Conservation (phyloP, 2,113 vertebrate species). For the Archocentrus centrarchus region DNA sequence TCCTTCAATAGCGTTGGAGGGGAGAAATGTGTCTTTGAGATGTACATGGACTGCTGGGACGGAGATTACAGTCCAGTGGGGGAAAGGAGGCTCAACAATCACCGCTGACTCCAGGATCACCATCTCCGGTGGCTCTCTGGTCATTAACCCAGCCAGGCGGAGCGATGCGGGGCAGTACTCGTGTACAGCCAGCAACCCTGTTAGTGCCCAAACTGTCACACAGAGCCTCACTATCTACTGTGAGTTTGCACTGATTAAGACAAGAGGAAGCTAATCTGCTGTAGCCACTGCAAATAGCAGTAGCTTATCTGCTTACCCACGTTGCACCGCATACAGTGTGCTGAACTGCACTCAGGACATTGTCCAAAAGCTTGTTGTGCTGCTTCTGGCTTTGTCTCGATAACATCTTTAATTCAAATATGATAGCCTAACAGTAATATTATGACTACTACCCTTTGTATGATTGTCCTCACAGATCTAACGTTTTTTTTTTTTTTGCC, state of each 20-base stretch:
- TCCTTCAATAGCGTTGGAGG: constrained; percentile 73
- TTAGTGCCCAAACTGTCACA: constrained; percentile 69
- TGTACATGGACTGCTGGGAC: constrained; percentile 76
- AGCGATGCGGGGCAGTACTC: constrained; percentile 75
- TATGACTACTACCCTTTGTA: neutral
- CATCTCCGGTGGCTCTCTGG: constrained; percentile 67
- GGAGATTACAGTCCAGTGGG: constrained; percentile 66
- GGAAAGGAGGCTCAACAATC: constrained; percentile 64
- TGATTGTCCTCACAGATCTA: neutral
- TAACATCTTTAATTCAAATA: constrained; percentile 30
- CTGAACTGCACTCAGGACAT: constrained; percentile 33
- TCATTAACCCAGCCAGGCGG: constrained; percentile 73
- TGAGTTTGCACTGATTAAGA: constrained; percentile 71
- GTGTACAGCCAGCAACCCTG: constrained; percentile 78
- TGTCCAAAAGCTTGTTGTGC: constrained; percentile 21
- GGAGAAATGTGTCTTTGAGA: constrained; percentile 69
- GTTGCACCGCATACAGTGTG: constrained; percentile 27
- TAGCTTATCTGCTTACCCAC: constrained; percentile 54
- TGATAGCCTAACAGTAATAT: neutral
- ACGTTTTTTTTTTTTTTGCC: neutral
- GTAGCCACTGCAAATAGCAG: constrained; percentile 48
- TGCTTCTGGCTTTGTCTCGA: constrained; percentile 32
- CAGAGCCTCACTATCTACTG: constrained; percentile 78
- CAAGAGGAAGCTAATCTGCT: constrained; percentile 50
- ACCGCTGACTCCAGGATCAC: constrained; percentile 63